phyloP scores from a whole-genome alignment of 2,113 vertebrate species.

The Anarrhichthys ocellatus region DNA sequence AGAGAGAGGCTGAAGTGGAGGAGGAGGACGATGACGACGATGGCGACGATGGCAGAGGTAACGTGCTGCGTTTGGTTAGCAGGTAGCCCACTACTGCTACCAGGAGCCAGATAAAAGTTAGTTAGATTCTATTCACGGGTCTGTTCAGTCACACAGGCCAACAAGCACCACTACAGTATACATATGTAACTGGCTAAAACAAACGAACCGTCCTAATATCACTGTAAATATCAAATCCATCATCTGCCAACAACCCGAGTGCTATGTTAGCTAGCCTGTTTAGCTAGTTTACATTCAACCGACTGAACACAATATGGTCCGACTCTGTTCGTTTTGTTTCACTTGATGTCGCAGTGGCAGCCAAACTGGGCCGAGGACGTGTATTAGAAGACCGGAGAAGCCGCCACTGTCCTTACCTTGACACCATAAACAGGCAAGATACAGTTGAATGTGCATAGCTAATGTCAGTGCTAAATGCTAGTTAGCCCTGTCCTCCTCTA shows the following conservation, averaged over 20 bases:
- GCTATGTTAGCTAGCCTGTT: slow-evolving; percentile 34
- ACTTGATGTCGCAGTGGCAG: slow-evolving; percentile 54
- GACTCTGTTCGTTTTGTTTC: neutral
- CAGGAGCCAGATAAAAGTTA: neutral
- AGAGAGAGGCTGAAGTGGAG: slow-evolving; percentile 76
- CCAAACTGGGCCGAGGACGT: slow-evolving; percentile 73
- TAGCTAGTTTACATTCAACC: slow-evolving; percentile 14
- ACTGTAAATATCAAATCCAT: neutral
- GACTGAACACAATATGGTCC: neutral
- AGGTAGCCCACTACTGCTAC: slow-evolving; percentile 8
- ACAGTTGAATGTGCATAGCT: neutral
- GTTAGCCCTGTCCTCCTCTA: neutral
- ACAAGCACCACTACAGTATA: neutral
- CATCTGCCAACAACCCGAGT: neutral
- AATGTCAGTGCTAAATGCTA: slow-evolving; percentile 10
- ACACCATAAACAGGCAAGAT: slow-evolving; percentile 94
- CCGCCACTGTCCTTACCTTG: slow-evolving; percentile 94
- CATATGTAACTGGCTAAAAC: neutral
- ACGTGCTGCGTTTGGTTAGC: slow-evolving; percentile 41
- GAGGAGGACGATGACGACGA: slow-evolving; percentile 77
- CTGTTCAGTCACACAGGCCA: neutral
- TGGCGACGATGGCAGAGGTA: slow-evolving; percentile 75
- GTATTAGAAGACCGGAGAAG: slow-evolving; percentile 90
- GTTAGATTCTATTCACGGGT: neutral
- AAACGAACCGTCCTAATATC: neutral